Evolutionary conservation across 2,113 vertebrate species (phyloP).

Genomic region (Helogale parvula): DNA sequence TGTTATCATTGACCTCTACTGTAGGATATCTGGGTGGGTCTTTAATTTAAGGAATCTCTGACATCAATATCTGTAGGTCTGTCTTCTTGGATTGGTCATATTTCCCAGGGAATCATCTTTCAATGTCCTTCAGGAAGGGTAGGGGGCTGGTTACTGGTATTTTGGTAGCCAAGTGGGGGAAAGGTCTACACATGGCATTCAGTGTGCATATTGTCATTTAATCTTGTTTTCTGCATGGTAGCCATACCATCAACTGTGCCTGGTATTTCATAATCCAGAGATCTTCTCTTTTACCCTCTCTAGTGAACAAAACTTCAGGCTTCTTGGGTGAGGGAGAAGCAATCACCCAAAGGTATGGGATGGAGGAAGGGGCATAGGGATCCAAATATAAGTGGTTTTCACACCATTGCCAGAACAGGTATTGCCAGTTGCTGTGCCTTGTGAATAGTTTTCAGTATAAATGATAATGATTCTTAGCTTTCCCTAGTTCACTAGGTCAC

Average conservation of each 20-base stretch:
- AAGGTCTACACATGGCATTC: neutral
- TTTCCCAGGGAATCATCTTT: constrained; percentile 30
- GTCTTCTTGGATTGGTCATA: constrained; percentile 17
- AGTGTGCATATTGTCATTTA: neutral
- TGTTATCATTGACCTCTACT: neutral
- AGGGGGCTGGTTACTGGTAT: neutral
- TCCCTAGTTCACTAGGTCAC: neutral
- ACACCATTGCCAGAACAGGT: neutral
- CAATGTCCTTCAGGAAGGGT: neutral
- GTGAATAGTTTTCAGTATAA: neutral
- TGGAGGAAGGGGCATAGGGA: neutral
- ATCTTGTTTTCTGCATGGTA: neutral
- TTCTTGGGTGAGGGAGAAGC: neutral
- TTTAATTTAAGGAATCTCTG: neutral
- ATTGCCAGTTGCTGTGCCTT: neutral
- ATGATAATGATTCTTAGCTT: constrained; percentile 16
- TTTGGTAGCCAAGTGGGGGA: neutral
- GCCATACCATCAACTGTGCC: neutral
- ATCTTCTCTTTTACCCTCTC: neutral
- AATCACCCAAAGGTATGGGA: neutral
- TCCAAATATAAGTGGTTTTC: constrained; percentile 39
- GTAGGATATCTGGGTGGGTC: neutral
- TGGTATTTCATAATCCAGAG: neutral
- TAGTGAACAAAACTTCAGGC: neutral
- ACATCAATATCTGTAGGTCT: neutral